phyloP scores from a whole-genome alignment of 2,113 vertebrate species.

The Saiga tatarica region DNA sequence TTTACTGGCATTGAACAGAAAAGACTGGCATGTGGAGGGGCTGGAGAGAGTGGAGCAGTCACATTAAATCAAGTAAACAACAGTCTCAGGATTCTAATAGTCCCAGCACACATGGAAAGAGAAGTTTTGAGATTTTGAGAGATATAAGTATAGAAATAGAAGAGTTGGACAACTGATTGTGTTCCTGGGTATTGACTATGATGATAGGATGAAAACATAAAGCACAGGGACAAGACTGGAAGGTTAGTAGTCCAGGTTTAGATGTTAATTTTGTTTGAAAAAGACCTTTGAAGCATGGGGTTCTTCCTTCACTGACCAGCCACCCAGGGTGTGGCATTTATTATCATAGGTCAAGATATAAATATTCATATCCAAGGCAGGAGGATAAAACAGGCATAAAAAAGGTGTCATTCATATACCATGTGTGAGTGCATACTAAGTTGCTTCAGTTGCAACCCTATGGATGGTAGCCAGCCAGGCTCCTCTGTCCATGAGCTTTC shows the following conservation, averaged over 20 bases:
- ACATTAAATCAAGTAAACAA: background rate
- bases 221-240: background rate
- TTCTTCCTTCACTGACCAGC: background rate
- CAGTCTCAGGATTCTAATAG: background rate
- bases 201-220: background rate
- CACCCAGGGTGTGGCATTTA: background rate
- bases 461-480: background rate
- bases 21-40: background rate
- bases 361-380: background rate
- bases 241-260: background rate
- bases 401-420: background rate
- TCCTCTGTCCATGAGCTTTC: background rate
- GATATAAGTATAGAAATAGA: background rate
- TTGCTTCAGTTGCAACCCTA: background rate
- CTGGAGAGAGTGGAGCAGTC: background rate
- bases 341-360: background rate
- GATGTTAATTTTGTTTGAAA: background rate
- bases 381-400: background rate
- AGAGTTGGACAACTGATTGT: background rate
- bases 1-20: background rate
- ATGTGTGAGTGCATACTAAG: background rate
- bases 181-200: background rate
- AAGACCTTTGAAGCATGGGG: background rate
- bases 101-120: background rate
- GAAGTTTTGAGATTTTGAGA: background rate